phyloP scores from a whole-genome alignment of 1,140 invertebrate genomes.

The Ceratina australensis region DNA sequence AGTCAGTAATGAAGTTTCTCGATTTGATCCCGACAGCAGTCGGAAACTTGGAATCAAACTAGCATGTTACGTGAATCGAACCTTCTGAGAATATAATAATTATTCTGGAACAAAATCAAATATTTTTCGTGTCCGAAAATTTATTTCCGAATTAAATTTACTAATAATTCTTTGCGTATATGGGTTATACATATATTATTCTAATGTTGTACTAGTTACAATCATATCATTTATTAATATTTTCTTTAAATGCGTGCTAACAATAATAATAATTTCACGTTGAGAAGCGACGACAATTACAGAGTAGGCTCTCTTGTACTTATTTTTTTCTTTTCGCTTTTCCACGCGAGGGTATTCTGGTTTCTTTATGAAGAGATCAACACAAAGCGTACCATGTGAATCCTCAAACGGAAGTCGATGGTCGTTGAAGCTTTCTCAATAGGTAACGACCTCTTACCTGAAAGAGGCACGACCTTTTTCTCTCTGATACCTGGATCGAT shows the following conservation, averaged over 20 bases:
- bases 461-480: constrained; percentile 28
- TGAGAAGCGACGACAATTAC: constrained; percentile 16
- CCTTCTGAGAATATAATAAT: no score
- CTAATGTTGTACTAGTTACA: no score
- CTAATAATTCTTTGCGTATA: no score
- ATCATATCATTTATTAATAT: no score
- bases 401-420: constrained; percentile 50
- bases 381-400: constrained; percentile 35
- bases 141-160: no score
- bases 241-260: no score
- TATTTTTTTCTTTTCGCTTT: neutral
- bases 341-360: neutral
- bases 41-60: constrained; percentile 2
- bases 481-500: constrained; percentile 25
- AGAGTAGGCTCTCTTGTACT: neutral
- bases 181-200: no score
- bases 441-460: constrained; percentile 44
- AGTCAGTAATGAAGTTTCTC: constrained; percentile 22
- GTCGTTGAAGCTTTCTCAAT: constrained; percentile 45
- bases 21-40: constrained; percentile 11
- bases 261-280: neutral
- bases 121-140: no score
- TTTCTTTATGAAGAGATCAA: constrained; percentile 23
- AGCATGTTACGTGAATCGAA: no score
- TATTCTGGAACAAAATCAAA: no score